Percentiles rank a stretch among this genome's conserved stretches.
Conservation (phyloP, 1,140 invertebrate species). For the Drosophila nebulosa region DNA sequence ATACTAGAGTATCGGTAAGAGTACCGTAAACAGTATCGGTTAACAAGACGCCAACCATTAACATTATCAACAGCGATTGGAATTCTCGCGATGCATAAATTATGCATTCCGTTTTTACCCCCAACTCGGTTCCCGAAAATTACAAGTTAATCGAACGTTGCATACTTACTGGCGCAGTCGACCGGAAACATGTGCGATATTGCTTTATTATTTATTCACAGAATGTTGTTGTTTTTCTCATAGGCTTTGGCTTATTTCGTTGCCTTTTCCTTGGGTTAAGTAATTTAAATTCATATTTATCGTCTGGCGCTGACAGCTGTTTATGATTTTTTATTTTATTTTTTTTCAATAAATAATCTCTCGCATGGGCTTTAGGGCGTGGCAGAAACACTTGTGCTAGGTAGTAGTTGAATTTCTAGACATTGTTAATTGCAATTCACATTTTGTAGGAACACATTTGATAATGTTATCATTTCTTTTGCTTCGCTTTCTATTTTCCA, state of each 20-base stretch:
- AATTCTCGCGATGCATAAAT: conserved; percentile 32
- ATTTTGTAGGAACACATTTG: not conserved
- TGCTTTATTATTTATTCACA: conserved; percentile 34
- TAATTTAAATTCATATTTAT: conserved; percentile 51
- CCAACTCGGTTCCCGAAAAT: conserved; percentile 1
- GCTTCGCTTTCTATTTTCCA: not conserved
- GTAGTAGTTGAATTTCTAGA: not conserved
- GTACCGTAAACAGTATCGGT: conserved; percentile 1
- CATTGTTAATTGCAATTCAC: not conserved
- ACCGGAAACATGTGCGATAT: conserved; percentile 37
- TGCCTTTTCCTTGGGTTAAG: conserved; percentile 9
- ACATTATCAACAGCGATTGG: conserved; percentile 37
- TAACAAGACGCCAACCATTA: not conserved
- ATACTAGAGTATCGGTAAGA: not conserved
- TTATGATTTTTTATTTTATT: no score
- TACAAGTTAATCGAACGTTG: conserved; percentile 52
- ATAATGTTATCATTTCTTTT: not conserved
- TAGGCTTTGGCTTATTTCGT: not conserved
- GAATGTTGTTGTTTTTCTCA: not conserved
- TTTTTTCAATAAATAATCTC: conserved; percentile 17
- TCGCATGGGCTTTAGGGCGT: conserved; percentile 15
- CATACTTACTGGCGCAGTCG: conserved; percentile 56
- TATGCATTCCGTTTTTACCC: conserved; percentile 19
- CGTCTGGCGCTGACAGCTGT: conserved; percentile 6
- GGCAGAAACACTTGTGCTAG: not conserved